phyloP scores from a whole-genome alignment of 2,888 invertebrate genomes.

The Caenorhabditis angaria region DNA sequence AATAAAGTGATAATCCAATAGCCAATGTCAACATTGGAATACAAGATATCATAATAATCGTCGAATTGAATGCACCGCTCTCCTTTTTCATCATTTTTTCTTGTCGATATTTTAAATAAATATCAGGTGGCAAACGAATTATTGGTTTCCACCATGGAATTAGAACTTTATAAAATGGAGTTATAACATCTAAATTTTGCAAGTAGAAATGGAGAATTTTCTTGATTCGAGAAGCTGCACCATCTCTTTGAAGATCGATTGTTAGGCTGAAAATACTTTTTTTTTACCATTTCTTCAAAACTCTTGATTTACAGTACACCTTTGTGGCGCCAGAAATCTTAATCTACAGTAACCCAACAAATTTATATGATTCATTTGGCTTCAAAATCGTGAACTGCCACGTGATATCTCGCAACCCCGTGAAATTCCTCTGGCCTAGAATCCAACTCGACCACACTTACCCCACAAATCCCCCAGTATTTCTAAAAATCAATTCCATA shows the following conservation, averaged over 20 bases:
- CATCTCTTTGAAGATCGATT: background rate
- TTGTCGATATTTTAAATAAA: background rate
- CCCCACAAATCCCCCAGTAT: conserved; percentile 18
- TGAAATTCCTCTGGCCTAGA: too few relatives aligned
- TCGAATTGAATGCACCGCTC: background rate
- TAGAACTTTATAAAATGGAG: background rate
- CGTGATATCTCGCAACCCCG: too few relatives aligned
- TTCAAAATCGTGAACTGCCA: too few relatives aligned
- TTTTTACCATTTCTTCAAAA: background rate
- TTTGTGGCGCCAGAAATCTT: background rate
- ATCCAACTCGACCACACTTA: too few relatives aligned
- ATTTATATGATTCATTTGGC: too few relatives aligned
- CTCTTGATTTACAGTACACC: background rate
- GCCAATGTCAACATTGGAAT: conserved; percentile 28
- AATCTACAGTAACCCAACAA: background rate
- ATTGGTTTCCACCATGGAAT: conserved; percentile 11
- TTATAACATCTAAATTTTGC: background rate
- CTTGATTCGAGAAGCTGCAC: background rate
- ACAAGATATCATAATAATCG: conserved; percentile 8
- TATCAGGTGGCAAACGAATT: conserved; percentile 11
- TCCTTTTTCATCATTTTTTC: background rate
- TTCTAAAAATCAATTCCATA: conserved; percentile 17
- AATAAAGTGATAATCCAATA: conserved; percentile 21
- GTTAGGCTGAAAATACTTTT: background rate
- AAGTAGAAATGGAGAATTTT: background rate